Evolutionary conservation across 2,888 invertebrate genomes (phyloP), one percentile per base, ranked within the genome.

Genomic region (Seira sanloemensis): DNA sequence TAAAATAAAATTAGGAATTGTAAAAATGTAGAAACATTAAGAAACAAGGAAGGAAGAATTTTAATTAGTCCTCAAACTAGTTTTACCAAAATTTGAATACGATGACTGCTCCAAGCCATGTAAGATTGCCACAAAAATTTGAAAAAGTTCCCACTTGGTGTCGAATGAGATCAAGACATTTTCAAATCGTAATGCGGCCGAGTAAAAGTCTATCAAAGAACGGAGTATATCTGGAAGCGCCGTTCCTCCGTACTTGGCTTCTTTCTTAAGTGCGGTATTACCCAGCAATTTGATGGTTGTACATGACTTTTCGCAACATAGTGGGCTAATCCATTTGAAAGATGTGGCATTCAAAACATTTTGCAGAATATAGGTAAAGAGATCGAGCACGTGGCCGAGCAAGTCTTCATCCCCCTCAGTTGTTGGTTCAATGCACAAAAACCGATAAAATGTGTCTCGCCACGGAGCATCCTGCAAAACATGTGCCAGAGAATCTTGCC

Each of bases 371-470:
- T 81, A 89, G 1, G 78, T 69, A n/a, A 88, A 77, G 0, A 88
- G 9, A 21, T 89, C 88, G 1, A 92, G 88, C 71, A 94, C 91
- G 27, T 92, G 91, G 1, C 92, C 91, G 69, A 95, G 92, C 26
- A 95, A 91, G 19, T 93, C 91, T 21, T 93, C 92, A 90, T 95
- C 95, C 54, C 94, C 93, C 69, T 93, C 91, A 69, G 93, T 94
- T 0, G 94, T 93, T 0, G 95, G 95, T 67, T 94, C 93, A 0
- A 94, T 93, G 80, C 92, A 91, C 62, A 95, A 91, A 90, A 94
- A 95, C 58, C 94, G 92, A 27, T 92, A 91, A 87, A 94, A 93
- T 0, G 93, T 92, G 88, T 92, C 92, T 88, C 93, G 92, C 95
- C 95, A 95, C 9, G 94, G 93, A 83, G 90, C 92, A 91, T 87